Percentiles rank a stretch among this genome's conserved stretches.
Conservation (phyloP, 1,140 invertebrate genomes). For the Drosophila sp. region DNA sequence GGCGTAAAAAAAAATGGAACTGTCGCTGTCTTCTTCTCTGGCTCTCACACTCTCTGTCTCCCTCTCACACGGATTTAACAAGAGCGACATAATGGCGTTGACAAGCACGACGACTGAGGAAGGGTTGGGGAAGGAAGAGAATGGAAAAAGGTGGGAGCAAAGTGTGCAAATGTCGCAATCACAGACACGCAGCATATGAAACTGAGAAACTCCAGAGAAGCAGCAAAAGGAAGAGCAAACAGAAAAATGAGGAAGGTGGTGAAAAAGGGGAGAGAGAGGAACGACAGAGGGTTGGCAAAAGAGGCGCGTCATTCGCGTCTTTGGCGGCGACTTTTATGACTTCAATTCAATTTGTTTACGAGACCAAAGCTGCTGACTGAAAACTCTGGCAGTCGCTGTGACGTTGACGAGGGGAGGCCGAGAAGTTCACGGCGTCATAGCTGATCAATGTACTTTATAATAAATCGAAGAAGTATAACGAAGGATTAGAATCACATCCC, state of each 20-base stretch:
- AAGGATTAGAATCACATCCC: too few relatives aligned
- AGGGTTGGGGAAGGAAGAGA: constrained; percentile 16
- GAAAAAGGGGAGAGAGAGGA: not conserved
- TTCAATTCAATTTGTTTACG: constrained; percentile 84
- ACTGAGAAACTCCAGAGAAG: constrained; percentile 18
- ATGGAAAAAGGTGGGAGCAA: not conserved
- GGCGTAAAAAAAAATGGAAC: constrained; percentile 70
- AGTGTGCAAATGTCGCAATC: constrained; percentile 65
- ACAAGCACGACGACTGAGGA: constrained; percentile 52
- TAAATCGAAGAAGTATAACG: too few relatives aligned
- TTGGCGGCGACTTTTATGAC: constrained; percentile 81
- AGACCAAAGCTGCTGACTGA: constrained; percentile 47
- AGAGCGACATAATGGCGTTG: constrained; percentile 80
- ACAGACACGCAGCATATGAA: constrained; percentile 76
- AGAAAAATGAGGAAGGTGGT: too few relatives aligned
- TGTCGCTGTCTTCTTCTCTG: not conserved
- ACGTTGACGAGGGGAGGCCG: too few relatives aligned
- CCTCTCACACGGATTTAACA: constrained; percentile 63
- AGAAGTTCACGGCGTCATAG: too few relatives aligned
- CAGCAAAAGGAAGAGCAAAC: not conserved
- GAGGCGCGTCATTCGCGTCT: constrained; percentile 50
- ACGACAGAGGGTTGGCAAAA: not conserved
- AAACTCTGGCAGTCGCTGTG: not conserved
- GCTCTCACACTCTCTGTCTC: not conserved
- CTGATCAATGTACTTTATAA: too few relatives aligned